A percentile compares a stretch with the other conserved stretches of the same genome.
These are phyloP conservation scores for Eupithecia inturbata DNA, from an alignment of 2,888 invertebrate genomes.

Conservation along the genomic window DNA sequence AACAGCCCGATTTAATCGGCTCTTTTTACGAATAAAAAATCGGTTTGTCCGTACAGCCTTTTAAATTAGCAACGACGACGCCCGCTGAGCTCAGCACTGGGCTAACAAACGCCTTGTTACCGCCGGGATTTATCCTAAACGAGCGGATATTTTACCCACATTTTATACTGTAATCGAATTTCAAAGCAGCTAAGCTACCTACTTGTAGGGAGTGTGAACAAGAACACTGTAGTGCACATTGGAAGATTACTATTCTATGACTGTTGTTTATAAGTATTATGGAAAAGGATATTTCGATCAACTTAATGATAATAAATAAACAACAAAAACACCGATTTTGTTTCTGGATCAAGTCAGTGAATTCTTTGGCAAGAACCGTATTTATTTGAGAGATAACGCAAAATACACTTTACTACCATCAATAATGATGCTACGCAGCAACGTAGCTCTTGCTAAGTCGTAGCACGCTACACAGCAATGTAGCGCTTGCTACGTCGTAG, in stretches of 20 bases:
- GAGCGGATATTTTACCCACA: slow-evolving; percentile 34
- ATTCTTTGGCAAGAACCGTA: too few species aligned
- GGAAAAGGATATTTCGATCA: too few species aligned
- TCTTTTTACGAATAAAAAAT: slow-evolving; percentile 13
- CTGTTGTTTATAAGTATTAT: neutral
- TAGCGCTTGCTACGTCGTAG: neutral
- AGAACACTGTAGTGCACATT: too few species aligned
- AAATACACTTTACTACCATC: too few species aligned
- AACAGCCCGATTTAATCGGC: slow-evolving; percentile 8
- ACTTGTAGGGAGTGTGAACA: slow-evolving; percentile 7
- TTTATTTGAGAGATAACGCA: too few species aligned
- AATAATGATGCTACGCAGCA: neutral
- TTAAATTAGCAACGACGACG: slow-evolving; percentile 65
- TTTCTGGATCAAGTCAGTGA: too few species aligned
- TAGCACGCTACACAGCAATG: neutral
- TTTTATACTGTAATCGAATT: slow-evolving; percentile 26
- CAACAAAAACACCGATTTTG: too few species aligned
- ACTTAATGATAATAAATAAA: too few species aligned
- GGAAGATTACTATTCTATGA: neutral
- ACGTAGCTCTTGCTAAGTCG: neutral
- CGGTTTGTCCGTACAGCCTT: slow-evolving; percentile 37
- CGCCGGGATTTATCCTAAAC: slow-evolving; percentile 63
- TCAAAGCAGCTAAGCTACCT: slow-evolving; percentile 8
- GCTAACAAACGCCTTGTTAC: slow-evolving; percentile 72
- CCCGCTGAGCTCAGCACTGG: slow-evolving; percentile 48